Evolutionary conservation across 1,140 invertebrate genomes (phyloP).

Genomic region (Bemisia tabaci): DNA sequence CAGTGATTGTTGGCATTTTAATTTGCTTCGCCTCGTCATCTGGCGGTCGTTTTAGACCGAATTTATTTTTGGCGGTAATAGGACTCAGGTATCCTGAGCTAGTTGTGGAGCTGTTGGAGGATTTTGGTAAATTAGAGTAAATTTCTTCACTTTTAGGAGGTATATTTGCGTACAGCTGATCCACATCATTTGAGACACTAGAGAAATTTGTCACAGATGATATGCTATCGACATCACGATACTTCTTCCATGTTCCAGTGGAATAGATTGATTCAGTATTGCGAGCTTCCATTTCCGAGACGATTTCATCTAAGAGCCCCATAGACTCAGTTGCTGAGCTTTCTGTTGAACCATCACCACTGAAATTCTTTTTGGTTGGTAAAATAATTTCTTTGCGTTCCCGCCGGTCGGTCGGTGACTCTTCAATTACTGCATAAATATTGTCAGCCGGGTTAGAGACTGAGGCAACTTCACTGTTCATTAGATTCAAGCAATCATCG

Average conservation of each 20-base stretch:
- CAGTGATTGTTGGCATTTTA: slow-evolving; percentile 12
- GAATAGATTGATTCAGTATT: slow-evolving; percentile 79
- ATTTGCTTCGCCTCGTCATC: not conserved
- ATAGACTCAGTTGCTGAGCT: slow-evolving; percentile 39
- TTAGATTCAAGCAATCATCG: slow-evolving; percentile 58
- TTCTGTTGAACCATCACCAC: slow-evolving; percentile 15
- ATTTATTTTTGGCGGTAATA: slow-evolving; percentile 40
- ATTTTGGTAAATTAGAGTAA: slow-evolving; percentile 16
- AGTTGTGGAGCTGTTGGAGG: slow-evolving; percentile 41
- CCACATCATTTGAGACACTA: slow-evolving; percentile 22
- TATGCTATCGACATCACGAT: slow-evolving; percentile 28
- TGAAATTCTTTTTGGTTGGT: slow-evolving; percentile 27
- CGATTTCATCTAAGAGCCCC: slow-evolving; percentile 66
- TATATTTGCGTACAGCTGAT: slow-evolving; percentile 37
- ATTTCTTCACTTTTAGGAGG: slow-evolving; percentile 17
- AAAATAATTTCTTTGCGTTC: slow-evolving; percentile 24
- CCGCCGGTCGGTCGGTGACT: slow-evolving; percentile 37
- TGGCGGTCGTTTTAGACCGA: not conserved
- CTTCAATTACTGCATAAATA: slow-evolving; percentile 76
- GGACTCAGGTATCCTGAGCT: slow-evolving; percentile 59
- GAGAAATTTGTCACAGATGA: slow-evolving; percentile 31
- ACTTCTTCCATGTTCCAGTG: slow-evolving; percentile 43
- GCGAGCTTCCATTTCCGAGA: slow-evolving; percentile 67
- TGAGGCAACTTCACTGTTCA: slow-evolving; percentile 31
- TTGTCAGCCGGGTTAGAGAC: slow-evolving; percentile 45